Evolutionary conservation across 2,888 invertebrate genomes (phyloP).

Genomic region (Aporophyla nigra): DNA sequence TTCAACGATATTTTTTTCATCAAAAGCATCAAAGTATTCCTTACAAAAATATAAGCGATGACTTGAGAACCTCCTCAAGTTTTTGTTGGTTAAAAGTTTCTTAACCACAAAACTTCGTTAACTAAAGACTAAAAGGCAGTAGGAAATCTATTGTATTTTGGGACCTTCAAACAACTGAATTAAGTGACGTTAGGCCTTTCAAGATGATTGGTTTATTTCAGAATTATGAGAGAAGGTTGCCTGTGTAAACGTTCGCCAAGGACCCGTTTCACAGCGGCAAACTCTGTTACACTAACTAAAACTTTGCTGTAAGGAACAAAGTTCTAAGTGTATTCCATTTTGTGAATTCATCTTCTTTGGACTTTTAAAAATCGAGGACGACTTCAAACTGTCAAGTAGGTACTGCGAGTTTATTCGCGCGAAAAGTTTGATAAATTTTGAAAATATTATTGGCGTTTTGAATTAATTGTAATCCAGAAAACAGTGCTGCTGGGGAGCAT

Average conservation of each 20-base stretch:
- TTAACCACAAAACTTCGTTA: neutral
- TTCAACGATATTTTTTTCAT: neutral
- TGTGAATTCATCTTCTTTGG: constrained; percentile 61
- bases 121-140: constrained; percentile 7
- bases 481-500: too few relatives aligned
- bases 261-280: constrained; percentile 53
- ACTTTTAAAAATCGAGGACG: constrained; percentile 54
- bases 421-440: constrained; percentile 10
- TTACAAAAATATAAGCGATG: neutral
- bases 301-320: constrained; percentile 59
- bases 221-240: constrained; percentile 45
- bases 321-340: constrained; percentile 62
- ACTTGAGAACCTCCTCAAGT: neutral
- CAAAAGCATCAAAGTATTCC: neutral
- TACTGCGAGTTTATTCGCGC: constrained; percentile 8
- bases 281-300: constrained; percentile 64
- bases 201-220: constrained; percentile 59
- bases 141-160: constrained; percentile 22
- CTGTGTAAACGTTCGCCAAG: constrained; percentile 46
- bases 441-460: neutral
- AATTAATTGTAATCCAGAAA: neutral
- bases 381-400: constrained; percentile 45
- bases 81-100: neutral
- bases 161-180: constrained; percentile 30
- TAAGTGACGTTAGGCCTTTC: constrained; percentile 35